Percentiles rank a stretch among this genome's conserved stretches.
Conservation (phyloP, 2,113 vertebrate species). For the Sorex araneus region DNA sequence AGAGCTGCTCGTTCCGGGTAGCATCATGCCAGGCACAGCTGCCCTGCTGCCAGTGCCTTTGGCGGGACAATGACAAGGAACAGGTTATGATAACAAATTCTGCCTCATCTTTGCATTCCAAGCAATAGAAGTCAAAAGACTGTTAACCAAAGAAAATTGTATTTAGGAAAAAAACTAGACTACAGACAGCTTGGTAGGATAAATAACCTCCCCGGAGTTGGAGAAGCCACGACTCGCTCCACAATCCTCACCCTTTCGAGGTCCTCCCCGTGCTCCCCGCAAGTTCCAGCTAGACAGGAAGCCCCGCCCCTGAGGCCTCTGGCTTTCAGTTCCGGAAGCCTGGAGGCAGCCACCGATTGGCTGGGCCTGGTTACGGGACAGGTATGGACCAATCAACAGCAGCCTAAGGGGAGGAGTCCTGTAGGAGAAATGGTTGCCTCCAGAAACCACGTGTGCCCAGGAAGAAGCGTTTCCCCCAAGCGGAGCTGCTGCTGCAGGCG, state of each 20-base stretch:
- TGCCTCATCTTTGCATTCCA: neutral
- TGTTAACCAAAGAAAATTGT: neutral
- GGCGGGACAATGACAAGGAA: neutral
- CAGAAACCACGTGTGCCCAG: neutral
- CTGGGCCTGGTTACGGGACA: neutral
- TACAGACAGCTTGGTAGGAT: neutral
- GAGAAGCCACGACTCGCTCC: too few relatives aligned
- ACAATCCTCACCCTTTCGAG: too few relatives aligned
- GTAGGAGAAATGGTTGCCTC: neutral
- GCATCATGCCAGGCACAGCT: neutral
- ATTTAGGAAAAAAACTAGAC: neutral
- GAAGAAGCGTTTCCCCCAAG: too few relatives aligned
- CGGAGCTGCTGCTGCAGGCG: neutral
- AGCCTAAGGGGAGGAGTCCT: neutral
- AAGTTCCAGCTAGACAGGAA: too few relatives aligned
- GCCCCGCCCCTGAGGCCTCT: accelerated
- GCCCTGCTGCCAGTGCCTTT: neutral
- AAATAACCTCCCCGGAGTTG: too few relatives aligned
- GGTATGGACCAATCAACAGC: neutral
- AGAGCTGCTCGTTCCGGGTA: too few relatives aligned
- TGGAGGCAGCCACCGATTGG: neutral
- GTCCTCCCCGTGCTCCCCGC: accelerated
- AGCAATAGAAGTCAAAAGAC: neutral
- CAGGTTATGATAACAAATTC: too few relatives aligned
- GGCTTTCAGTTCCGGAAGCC: too few relatives aligned